Base-by-base conservation (phyloP, 2,888 invertebrate genomes). In the Xanthorhoe designata region DNA sequence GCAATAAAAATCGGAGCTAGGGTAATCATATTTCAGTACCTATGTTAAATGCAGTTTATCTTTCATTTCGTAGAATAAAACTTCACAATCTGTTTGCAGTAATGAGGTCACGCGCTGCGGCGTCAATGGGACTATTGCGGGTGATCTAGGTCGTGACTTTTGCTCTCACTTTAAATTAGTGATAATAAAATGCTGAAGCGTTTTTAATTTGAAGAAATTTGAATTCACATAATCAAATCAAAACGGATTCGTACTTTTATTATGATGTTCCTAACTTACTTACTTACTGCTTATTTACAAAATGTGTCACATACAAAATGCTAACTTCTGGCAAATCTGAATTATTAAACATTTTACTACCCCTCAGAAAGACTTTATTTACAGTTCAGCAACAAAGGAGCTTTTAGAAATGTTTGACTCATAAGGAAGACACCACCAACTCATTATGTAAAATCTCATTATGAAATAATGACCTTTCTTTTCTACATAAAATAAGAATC, bases 91-190 rank as follows among this genome's bases (percentile, higher is more conserved):
- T 50, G 62, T 54, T 32, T 50, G 51, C 50, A 50, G 24, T 66
- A 70, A 68, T 60, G 57, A 64, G 67, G 67, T 63, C 69, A 64
- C 57, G 62, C 52, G 35, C 61, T 58, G 62, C 62, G 61, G 35
- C 55, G 56, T 61, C 61, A 63, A 66, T 65, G 63, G 42, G 55
- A 62, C 58, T 68, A 68, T 59, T 57, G 58, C 42, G 42, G 50
- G 15, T 59, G 58, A 70, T 70, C 63, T 69, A 66, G 70, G 65
- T 69, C 68, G 64, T 53, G 62, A 64, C 64, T 51, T 59, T 60
- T 38, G 35, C 63, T 63, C 32, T 47, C 49, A 45, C 54, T 52
- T 32, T 63, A 52, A 63, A 63, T 62, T 62, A 62, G 50, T 62
- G 51, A 49, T 54, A 61, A 32, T 47, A 32, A 50, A 50, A 18